Evolutionary conservation across 2,888 invertebrate genomes (phyloP).

Genomic region (Girardia tigrina): DNA sequence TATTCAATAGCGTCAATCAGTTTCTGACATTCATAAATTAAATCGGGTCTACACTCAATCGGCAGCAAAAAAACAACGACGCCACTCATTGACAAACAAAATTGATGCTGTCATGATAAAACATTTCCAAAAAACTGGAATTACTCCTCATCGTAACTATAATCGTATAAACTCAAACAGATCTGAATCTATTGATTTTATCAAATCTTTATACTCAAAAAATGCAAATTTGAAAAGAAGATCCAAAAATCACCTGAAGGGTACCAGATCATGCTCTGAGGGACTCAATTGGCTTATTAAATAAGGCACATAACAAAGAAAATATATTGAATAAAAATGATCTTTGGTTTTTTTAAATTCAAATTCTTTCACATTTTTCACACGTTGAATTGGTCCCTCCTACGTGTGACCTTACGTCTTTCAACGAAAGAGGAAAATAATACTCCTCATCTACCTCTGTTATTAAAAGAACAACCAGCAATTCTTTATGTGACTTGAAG

Average conservation of each 20-base stretch:
- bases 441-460: background rate
- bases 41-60: background rate
- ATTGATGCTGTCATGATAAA: background rate
- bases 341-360: background rate
- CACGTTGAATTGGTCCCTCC: too few relatives aligned
- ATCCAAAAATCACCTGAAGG: background rate
- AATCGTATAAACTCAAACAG: background rate
- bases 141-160: background rate
- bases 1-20: background rate
- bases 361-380: background rate
- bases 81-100: background rate
- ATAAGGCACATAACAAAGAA: background rate
- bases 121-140: slow-evolving; percentile 17
- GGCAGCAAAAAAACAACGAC: background rate
- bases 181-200: background rate
- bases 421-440: background rate
- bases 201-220: background rate
- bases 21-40: background rate
- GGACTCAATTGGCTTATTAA: background rate
- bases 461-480: background rate
- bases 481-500: background rate
- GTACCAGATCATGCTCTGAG: background rate
- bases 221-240: background rate
- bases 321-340: background rate
- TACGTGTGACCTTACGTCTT: background rate